These are phyloP conservation scores for Hirudinaria manillensis DNA, from an alignment of 2,888 invertebrate species.

Conservation along the genomic window DNA sequence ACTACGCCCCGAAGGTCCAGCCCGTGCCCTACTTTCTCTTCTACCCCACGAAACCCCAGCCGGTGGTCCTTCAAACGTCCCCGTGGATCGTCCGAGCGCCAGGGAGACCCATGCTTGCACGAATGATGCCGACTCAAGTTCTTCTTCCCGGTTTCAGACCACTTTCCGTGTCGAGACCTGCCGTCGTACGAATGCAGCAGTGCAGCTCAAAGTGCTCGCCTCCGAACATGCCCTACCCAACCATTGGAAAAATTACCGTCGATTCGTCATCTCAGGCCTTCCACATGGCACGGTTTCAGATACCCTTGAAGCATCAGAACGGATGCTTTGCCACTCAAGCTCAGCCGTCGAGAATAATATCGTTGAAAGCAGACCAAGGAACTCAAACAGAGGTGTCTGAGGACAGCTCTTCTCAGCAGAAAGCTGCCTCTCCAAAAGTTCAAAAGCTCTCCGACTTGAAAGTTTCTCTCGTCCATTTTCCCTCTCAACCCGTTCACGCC, in stretches of 20 bases:
- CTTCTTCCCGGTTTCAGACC: background rate
- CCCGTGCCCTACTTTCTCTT: background rate
- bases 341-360: background rate
- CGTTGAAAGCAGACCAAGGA: background rate
- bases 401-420: background rate
- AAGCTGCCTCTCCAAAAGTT: background rate
- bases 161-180: background rate
- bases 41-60: slow-evolving; percentile 5
- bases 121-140: slow-evolving; percentile 1
- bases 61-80: background rate
- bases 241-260: background rate
- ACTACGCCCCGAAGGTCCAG: background rate
- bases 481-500: background rate
- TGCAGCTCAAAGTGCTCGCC: background rate
- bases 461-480: background rate
- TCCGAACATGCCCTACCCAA: background rate
- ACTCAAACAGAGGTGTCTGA: background rate
- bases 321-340: background rate
- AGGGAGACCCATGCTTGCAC: background rate
- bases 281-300: no score
- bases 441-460: background rate
- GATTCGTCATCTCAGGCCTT: background rate
- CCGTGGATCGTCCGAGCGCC: background rate
- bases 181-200: background rate
- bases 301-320: background rate